Evolutionary conservation across 2,113 vertebrate genomes (phyloP).

Genomic region (Grammomys surdaster): DNA sequence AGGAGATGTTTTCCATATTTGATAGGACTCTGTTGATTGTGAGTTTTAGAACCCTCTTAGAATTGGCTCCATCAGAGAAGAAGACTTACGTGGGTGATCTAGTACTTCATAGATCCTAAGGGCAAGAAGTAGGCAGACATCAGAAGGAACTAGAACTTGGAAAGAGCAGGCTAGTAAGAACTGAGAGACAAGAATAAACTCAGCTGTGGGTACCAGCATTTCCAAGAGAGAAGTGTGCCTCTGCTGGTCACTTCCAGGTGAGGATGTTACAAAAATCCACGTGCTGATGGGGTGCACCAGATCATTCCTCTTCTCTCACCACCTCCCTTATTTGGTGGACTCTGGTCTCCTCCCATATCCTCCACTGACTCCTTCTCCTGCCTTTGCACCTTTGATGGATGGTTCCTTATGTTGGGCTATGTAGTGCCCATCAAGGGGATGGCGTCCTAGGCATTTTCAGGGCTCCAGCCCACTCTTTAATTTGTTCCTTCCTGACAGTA

Average conservation of each 20-base stretch:
- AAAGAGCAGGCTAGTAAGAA: not conserved
- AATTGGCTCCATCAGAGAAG: not conserved
- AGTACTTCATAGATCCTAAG: not conserved
- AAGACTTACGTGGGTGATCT: not conserved
- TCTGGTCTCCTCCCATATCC: not conserved
- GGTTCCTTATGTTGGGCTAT: not conserved
- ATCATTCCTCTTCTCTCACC: not conserved
- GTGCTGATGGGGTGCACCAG: too few relatives aligned
- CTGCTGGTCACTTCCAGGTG: not conserved
- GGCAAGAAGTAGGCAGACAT: not conserved
- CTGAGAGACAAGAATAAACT: not conserved
- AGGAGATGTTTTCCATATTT: not conserved
- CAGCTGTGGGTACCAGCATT: too few relatives aligned
- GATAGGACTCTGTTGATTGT: not conserved
- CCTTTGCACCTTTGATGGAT: not conserved
- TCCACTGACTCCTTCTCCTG: not conserved
- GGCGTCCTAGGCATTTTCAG: not conserved
- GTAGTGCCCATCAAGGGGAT: not conserved
- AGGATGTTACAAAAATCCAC: not conserved
- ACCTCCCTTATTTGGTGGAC: not conserved
- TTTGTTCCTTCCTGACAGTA: not conserved
- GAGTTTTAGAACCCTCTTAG: not conserved
- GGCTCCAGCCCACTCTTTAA: not conserved
- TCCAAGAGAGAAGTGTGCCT: not conserved
- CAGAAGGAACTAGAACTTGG: not conserved